Conservation (phyloP, 2,888 invertebrate species). For the Monochamus alternatus region DNA sequence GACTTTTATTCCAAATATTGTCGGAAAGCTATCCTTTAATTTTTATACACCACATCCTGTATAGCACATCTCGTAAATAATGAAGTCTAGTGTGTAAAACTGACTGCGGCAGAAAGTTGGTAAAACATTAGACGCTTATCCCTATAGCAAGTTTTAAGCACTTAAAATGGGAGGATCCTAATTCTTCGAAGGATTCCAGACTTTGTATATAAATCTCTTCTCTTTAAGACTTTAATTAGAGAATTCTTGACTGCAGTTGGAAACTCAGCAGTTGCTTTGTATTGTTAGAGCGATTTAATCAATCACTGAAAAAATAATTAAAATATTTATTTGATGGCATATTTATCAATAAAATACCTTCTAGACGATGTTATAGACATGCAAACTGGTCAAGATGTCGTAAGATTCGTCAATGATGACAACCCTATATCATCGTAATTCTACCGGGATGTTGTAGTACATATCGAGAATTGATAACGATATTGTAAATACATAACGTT, state of each 20-base stretch:
- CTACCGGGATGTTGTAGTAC: too few species aligned
- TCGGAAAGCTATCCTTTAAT: too few species aligned
- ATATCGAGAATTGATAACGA: too few species aligned
- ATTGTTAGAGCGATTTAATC: constrained; percentile 17
- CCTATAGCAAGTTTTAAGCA: background rate
- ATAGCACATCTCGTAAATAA: too few species aligned
- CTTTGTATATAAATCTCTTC: constrained; percentile 14
- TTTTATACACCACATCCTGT: too few species aligned
- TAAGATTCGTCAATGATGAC: too few species aligned
- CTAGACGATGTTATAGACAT: too few species aligned
- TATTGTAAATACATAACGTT: too few species aligned
- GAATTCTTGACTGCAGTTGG: constrained; percentile 1
- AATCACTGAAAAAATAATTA: constrained; percentile 16
- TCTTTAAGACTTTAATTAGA: constrained; percentile 14
- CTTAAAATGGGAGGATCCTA: background rate
- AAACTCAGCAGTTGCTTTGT: constrained; percentile 10
- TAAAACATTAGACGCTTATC: background rate
- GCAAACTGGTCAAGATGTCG: too few species aligned
- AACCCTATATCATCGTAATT: too few species aligned
- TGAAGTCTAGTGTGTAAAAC: background rate
- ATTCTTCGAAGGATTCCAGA: background rate
- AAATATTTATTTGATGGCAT: background rate
- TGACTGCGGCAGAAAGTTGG: background rate
- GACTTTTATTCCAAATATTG: too few species aligned
- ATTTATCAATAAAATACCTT: too few species aligned